These are phyloP conservation scores for Butastur rufipennis DNA, from an alignment of 2,113 vertebrate genomes.

Conservation along the genomic window DNA sequence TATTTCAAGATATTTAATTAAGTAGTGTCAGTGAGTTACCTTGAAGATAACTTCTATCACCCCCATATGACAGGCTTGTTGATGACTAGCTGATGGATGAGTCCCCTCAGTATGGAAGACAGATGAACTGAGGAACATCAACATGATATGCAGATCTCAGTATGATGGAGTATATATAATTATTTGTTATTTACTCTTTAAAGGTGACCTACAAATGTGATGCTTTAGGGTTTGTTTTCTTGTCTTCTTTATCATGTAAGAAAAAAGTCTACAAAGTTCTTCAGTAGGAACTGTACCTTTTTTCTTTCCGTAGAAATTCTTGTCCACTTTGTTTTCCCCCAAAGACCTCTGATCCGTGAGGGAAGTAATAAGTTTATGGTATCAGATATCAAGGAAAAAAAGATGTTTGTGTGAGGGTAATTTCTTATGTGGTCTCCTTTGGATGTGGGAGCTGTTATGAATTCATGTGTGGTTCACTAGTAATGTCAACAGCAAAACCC, in stretches of 20 bases:
- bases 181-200: conserved; percentile 27
- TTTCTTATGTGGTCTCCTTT: not conserved
- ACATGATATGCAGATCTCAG: not conserved
- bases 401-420: not conserved
- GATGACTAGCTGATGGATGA: conserved; percentile 50
- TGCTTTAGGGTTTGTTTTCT: not conserved
- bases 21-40: conserved; percentile 50
- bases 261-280: not conserved
- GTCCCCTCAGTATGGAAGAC: conserved; percentile 1
- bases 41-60: conserved; percentile 51
- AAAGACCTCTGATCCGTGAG: not conserved
- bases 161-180: conserved; percentile 14
- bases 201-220: conserved; percentile 18
- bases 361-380: not conserved
- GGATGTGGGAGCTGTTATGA: not conserved
- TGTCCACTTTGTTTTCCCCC: not conserved
- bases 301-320: not conserved
- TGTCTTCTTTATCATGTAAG: not conserved
- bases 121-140: conserved; percentile 17
- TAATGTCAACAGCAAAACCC: conserved; percentile 3
- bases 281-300: not conserved
- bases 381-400: not conserved
- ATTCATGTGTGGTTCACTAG: not conserved
- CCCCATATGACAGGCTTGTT: not conserved
- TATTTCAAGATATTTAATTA: conserved; percentile 66